phyloP scores from a whole-genome alignment of 2,797 vertebrate genomes.

The Lagorchestes hirsutus region DNA sequence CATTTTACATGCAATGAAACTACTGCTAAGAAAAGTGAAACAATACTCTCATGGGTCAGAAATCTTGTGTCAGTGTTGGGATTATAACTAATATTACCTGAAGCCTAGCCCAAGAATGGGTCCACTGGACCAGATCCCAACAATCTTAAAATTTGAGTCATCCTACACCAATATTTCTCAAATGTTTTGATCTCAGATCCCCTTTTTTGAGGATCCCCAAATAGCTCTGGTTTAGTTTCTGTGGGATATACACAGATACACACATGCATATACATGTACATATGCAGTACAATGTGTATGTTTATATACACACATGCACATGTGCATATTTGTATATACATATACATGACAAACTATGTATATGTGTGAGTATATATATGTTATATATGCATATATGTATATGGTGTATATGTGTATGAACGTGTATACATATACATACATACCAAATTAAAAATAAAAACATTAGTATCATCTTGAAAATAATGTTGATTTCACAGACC shows the following conservation, averaged over 20 bases:
- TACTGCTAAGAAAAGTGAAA: neutral
- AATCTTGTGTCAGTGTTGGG: neutral
- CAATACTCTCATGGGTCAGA: neutral
- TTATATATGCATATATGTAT: neutral
- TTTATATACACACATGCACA: neutral
- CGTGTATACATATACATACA: neutral
- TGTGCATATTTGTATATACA: too few relatives aligned
- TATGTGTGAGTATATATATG: too few relatives aligned
- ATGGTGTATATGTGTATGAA: neutral
- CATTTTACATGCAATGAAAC: neutral
- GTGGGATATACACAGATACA: neutral
- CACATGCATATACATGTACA: too few relatives aligned
- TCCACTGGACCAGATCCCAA: neutral
- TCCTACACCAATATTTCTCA: neutral
- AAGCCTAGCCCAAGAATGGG: neutral
- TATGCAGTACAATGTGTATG: too few relatives aligned
- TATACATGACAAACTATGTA: too few relatives aligned
- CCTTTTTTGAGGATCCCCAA: neutral
- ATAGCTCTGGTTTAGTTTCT: neutral
- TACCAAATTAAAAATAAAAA: neutral
- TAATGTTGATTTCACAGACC: neutral
- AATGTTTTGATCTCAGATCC: neutral
- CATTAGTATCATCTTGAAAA: neutral
- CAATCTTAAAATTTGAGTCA: neutral
- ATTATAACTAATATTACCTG: neutral